These are phyloP conservation scores for Myripristis murdjan DNA, from an alignment of 2,797 vertebrate genomes.

Conservation along the genomic window DNA sequence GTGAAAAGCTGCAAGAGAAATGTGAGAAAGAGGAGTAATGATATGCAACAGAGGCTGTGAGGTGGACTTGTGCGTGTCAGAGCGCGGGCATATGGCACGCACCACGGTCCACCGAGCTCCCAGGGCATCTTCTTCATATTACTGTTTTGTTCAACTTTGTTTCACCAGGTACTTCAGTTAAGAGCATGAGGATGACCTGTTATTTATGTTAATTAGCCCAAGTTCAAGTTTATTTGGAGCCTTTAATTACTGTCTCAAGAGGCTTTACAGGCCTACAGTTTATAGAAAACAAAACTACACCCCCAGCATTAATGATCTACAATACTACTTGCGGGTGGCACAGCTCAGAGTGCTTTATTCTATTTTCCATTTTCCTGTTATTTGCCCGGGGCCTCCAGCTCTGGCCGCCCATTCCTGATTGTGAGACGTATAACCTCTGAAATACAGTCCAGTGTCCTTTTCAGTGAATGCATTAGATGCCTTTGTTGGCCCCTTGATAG, in stretches of 20 bases:
- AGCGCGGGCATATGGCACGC: background rate
- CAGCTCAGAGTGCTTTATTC: background rate
- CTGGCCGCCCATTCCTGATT: background rate
- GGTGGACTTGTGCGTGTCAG: background rate
- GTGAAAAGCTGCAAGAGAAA: background rate
- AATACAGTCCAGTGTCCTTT: slow-evolving; percentile 10
- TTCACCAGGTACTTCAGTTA: background rate
- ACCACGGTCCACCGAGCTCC: background rate
- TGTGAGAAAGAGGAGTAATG: background rate
- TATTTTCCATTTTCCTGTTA: too few relatives aligned
- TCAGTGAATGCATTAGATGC: slow-evolving; percentile 38
- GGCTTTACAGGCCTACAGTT: too few relatives aligned
- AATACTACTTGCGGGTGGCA: background rate
- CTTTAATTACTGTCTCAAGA: too few relatives aligned
- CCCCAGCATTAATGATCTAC: slow-evolving; percentile 1
- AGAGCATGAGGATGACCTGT: background rate
- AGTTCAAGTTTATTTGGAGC: too few relatives aligned
- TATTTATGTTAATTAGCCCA: background rate
- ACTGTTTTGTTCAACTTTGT: background rate
- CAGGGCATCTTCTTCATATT: background rate
- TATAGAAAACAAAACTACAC: too few relatives aligned
- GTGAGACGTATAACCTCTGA: background rate
- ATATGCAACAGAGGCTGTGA: background rate
- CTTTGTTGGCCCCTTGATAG: background rate
- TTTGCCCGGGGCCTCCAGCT: background rate